phyloP scores from a whole-genome alignment of 2,797 vertebrate genomes.

The Otolemur crassicaudatus region DNA sequence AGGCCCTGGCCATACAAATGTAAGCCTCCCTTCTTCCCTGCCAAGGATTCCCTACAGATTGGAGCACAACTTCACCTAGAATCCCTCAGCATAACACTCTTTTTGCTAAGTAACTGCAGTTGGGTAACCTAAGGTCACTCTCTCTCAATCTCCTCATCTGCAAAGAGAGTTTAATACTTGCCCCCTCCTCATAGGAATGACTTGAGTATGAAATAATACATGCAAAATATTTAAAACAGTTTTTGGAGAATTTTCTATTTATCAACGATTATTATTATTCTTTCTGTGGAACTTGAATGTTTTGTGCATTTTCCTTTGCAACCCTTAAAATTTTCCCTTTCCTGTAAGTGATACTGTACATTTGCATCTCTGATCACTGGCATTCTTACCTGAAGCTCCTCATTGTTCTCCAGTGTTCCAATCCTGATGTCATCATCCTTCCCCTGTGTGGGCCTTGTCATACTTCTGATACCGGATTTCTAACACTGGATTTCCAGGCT shows the following conservation, averaged over 20 bases:
- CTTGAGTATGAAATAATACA: not conserved
- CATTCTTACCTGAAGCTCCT: not conserved
- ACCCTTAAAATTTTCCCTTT: not conserved
- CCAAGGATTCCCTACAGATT: not conserved
- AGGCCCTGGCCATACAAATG: not conserved
- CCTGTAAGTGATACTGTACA: not conserved
- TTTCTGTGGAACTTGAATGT: not conserved
- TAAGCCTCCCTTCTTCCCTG: not conserved
- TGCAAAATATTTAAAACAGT: not conserved
- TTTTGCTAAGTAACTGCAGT: not conserved
- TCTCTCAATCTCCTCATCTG: not conserved
- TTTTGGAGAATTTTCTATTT: not conserved
- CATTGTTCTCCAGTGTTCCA: not conserved
- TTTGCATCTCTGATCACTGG: not conserved
- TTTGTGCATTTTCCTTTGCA: not conserved
- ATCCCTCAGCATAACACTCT: not conserved
- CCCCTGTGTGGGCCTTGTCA: not conserved
- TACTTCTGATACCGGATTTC: not conserved
- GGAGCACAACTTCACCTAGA: not conserved
- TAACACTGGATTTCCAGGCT: no score
- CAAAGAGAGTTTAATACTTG: not conserved
- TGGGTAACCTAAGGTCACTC: not conserved
- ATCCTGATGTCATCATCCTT: not conserved
- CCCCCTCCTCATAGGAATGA: not conserved
- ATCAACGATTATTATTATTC: not conserved